A percentile compares a stretch with the other conserved stretches of the same genome.
Conservation (phyloP, 2,113 vertebrate genomes). For the Ranitomeya imitator region DNA sequence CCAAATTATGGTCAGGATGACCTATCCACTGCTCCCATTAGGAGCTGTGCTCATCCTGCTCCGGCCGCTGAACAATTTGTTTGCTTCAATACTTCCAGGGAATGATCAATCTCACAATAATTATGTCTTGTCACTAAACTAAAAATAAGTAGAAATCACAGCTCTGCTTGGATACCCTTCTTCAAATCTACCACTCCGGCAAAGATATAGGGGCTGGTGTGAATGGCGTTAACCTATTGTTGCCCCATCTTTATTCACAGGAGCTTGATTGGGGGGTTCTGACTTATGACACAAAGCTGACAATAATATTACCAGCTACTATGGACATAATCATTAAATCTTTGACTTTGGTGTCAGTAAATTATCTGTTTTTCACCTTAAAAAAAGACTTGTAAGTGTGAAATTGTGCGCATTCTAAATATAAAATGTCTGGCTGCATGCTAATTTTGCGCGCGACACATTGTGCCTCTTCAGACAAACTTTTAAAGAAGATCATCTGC, state of each 20-base stretch:
- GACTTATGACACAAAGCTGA: not conserved
- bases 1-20: conserved; percentile 72
- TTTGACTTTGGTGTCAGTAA: conserved; percentile 9
- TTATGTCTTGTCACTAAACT: conserved; percentile 76
- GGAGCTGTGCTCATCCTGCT: conserved; percentile 69
- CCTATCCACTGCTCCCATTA: conserved; percentile 75
- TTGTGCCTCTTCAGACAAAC: conserved; percentile 11
- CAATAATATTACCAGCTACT: not conserved
- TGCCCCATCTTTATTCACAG: not conserved
- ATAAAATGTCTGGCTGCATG: not conserved
- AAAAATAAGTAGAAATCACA: conserved; percentile 61
- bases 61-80: conserved; percentile 73
- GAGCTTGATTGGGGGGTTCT: not conserved
- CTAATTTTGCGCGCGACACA: not conserved
- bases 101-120: conserved; percentile 76
- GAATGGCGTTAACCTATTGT: conserved; percentile 34
- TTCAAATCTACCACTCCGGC: conserved; percentile 16
- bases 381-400: conserved; percentile 39
- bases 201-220: conserved; percentile 11
- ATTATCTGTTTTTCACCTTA: conserved; percentile 22
- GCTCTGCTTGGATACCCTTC: conserved; percentile 63
- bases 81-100: conserved; percentile 74
- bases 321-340: conserved; percentile 26
- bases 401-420: conserved; percentile 16
- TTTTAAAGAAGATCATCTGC: not conserved